phyloP scores from a whole-genome alignment of 2,113 vertebrate genomes.

The Dromiciops gliroides region DNA sequence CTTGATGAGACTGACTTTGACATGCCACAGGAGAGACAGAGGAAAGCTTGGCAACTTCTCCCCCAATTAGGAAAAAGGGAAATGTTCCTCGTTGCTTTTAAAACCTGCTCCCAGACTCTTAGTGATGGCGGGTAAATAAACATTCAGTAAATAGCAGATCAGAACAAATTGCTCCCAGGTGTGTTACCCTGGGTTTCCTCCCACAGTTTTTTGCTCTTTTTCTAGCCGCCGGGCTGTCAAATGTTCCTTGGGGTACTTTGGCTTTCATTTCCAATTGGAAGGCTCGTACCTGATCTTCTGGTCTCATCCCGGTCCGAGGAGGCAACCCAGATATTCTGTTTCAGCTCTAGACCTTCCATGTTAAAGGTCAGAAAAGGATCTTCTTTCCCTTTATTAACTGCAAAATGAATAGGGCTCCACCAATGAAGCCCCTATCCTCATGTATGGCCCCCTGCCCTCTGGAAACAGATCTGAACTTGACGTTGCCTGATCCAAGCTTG shows the following conservation, averaged over 20 bases:
- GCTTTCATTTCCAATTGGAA: background rate
- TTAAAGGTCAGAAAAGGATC: background rate
- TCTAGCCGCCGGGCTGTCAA: background rate
- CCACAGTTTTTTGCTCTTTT: background rate
- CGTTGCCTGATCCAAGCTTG: background rate
- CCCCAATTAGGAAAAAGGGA: background rate
- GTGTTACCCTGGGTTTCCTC: constrained; percentile 12
- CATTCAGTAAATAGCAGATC: background rate
- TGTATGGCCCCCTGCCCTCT: background rate
- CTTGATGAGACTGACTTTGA: background rate
- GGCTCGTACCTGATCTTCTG: background rate
- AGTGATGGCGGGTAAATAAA: background rate
- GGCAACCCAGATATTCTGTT: background rate
- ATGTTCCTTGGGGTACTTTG: background rate
- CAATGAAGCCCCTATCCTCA: background rate
- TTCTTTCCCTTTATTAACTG: background rate
- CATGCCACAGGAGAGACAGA: background rate
- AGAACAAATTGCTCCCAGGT: background rate
- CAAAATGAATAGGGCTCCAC: background rate
- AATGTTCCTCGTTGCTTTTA: constrained; percentile 2
- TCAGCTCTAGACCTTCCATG: background rate
- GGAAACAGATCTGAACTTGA: background rate
- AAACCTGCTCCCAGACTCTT: background rate
- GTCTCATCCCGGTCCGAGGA: background rate
- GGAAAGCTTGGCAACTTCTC: background rate